Evolutionary conservation across 2,797 vertebrate species (phyloP), one percentile per base, ranked within the genome.

Genomic region (Melanotaenia pygmaea): DNA sequence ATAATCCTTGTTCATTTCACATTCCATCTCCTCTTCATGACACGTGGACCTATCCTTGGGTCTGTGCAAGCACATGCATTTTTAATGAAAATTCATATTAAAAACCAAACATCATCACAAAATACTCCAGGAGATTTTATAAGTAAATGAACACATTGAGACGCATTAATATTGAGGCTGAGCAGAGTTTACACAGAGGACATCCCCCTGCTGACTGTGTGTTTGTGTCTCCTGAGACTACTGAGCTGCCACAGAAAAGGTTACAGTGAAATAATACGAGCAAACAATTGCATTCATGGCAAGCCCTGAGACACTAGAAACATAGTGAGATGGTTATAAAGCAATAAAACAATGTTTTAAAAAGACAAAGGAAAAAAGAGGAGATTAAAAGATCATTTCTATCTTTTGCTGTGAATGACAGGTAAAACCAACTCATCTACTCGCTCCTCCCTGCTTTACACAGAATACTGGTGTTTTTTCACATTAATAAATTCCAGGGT

Each of bases 381-480:
- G 53, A 43, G 66, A 79, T 85, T 51, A 73, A 83, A 53, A 76
- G 70, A 89, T 86, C 59, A 26, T 54, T 51, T 81, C 64, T n/a
- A 51, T 70, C 35, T 69, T 53, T 77, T 67, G 30, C 40, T 77
- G 35, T 81, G 70, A 63, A 79, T 11, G 66, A 60, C 8, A 38
- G 24, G 51, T 37, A 50, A 76, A 77, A 82, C 37, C 66, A 43
- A 64, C 72, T 26, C 16, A 37, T 66, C 43, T 12, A 22, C 22
- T 53, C 12, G 13, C 32, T 67, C 72, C 65, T 45, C 61, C 54
- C 43, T 40, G 51, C 76, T 79, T 81, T 76, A 40, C 84, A 81
- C 79, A 87, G 58, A 89, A 86, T 85, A 88, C 86, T 85, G 59
- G 61, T 64, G 80, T 64, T 82, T 86, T 86, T 81, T 88, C 80